Evolutionary conservation across 2,888 invertebrate genomes (phyloP), one percentile per base, ranked within the genome.

Genomic region (Netelia fuscicornis): DNA sequence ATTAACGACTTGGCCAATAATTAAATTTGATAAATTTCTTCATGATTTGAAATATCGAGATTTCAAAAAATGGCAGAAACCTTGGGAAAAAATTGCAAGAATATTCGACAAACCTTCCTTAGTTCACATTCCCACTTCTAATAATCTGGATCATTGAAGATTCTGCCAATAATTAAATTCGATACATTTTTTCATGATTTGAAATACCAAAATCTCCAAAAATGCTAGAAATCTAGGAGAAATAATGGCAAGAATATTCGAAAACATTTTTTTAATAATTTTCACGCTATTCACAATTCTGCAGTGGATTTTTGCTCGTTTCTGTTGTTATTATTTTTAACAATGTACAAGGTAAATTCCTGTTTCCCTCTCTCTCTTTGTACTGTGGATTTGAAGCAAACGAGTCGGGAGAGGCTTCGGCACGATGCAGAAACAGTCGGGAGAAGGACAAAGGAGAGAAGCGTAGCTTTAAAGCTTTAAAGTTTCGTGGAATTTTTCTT

Each of bases 401-500:
- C 56, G 48, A 52, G 17, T 5, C 54, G 17, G 25, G 20, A 67
- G 67, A 23, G 48, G 6, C 30, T 25, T 20, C 25, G 54, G 25
- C 25, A 13, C 10, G 11, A 54, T 37, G 37, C 54, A 56, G 70
- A 11, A 37, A 17, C 70, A 70, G 54, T 70, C 56, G 70, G 37
- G 37, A 9, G 30, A n/a, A 56, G 70, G 56, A 70, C 37, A 56
- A 70, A 54, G 54, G 9, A 6, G 30, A 30, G 30, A 30, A 52
- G 10, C 5, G 42, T n/a, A 37, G 17, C 70, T 56, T 56, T 30
- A 37, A 37, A 70, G 68, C 37, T 62, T 25, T 42, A 42, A 42
- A 70, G 54, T 56, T 37, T 52, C 2, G n/a, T 25, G 25, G 20
- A 25, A 10, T 30, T 70, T 9, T 70, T 70, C 56, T 37, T 30